phyloP scores from a whole-genome alignment of 2,888 invertebrate species.

The Eupeodes luniger region DNA sequence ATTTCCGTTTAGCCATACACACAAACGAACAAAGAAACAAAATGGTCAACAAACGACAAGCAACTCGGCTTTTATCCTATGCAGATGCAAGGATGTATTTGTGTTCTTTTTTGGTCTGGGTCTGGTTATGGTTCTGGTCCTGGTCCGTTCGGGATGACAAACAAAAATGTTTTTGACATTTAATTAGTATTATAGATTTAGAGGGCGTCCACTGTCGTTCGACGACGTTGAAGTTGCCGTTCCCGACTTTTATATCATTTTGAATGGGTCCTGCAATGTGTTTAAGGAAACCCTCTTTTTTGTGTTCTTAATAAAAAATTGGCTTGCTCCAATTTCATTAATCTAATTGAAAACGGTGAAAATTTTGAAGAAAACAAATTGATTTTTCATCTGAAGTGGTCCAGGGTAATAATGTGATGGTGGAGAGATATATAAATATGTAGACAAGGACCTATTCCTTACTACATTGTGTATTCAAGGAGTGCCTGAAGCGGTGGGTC shows the following conservation, averaged over 20 bases:
- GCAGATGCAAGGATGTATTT: slow-evolving; percentile 26
- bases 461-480: not conserved
- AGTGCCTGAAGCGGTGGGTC: slow-evolving; percentile 15
- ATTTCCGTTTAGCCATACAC: slow-evolving; percentile 22
- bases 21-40: not conserved
- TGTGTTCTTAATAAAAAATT: slow-evolving; percentile 27
- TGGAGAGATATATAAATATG: not conserved
- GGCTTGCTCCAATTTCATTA: slow-evolving; percentile 74
- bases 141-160: not conserved
- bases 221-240: too few relatives aligned
- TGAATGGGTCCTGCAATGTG: not conserved
- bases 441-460: too few relatives aligned
- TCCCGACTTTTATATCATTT: slow-evolving; percentile 1
- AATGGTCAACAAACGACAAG: slow-evolving; percentile 16
- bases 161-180: slow-evolving; percentile 63
- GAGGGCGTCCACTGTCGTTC: not conserved
- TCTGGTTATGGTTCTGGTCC: too few relatives aligned
- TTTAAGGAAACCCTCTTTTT: slow-evolving; percentile 7
- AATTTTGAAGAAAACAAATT: slow-evolving; percentile 65
- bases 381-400: slow-evolving; percentile 68
- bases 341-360: slow-evolving; percentile 71
- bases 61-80: not conserved
- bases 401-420: not conserved
- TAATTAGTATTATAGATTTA: slow-evolving; percentile 63
- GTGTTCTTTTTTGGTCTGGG: not conserved